Percentiles rank a stretch among this genome's conserved stretches.
These are phyloP conservation scores for Keiferia lycopersicella DNA, from an alignment of 2,888 invertebrate species.

Conservation along the genomic window DNA sequence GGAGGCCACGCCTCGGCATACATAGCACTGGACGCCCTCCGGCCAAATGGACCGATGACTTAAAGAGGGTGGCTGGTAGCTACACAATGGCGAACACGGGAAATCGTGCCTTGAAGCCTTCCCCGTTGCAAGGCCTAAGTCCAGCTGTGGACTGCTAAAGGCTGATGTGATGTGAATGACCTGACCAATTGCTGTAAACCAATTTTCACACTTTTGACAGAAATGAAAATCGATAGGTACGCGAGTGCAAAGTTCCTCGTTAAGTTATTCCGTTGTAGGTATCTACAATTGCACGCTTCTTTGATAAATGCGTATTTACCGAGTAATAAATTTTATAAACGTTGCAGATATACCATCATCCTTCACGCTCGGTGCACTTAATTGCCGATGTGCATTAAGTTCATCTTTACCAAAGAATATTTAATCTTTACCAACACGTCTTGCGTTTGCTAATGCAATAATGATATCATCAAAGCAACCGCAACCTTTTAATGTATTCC, in stretches of 20 bases:
- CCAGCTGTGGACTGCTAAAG: no score
- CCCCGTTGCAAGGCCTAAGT: no score
- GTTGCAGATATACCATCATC: conserved; percentile 2
- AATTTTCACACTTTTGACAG: no score
- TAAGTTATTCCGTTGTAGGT: neutral
- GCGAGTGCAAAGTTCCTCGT: neutral
- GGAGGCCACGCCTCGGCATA: no score
- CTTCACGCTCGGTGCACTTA: conserved; percentile 10
- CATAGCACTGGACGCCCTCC: no score
- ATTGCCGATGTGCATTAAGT: neutral
- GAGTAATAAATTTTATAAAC: neutral
- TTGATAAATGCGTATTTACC: neutral
- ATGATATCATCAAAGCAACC: conserved; percentile 12
- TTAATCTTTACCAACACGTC: conserved; percentile 1
- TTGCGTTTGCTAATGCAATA: neutral
- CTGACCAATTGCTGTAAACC: no score
- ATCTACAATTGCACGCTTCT: no score
- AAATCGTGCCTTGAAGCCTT: no score
- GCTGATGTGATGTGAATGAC: no score
- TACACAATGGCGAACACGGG: no score
- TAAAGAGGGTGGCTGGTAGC: no score
- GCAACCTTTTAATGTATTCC: conserved; percentile 13
- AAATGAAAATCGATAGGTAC: neutral
- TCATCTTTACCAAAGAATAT: conserved; percentile 1
- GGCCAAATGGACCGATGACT: no score